These are phyloP conservation scores for Micrasema minimum DNA, from an alignment of 1,140 invertebrate species.

Conservation along the genomic window DNA sequence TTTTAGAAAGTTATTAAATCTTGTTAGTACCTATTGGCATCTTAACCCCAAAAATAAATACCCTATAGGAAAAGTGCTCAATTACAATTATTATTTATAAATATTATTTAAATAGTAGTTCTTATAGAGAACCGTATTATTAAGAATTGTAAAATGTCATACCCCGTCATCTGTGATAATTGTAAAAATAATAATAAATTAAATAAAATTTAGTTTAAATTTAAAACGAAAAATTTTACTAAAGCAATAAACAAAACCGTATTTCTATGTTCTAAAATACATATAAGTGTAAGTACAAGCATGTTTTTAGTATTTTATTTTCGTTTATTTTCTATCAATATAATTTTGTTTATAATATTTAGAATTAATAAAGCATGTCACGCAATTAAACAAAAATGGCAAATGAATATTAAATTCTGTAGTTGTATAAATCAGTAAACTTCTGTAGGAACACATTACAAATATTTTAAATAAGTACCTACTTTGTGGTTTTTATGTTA, in stretches of 20 bases:
- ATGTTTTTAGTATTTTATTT: background rate
- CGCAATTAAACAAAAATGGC: background rate
- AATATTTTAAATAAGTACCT: no score
- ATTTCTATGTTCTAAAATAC: no score
- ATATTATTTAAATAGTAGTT: constrained; percentile 17
- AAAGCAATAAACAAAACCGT: no score
- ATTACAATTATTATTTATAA: constrained; percentile 26
- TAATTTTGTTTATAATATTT: no score
- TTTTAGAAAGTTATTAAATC: background rate
- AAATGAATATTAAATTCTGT: background rate
- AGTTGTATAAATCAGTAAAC: no score
- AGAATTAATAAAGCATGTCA: background rate
- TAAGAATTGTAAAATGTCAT: constrained; percentile 39
- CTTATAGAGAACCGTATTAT: constrained; percentile 17
- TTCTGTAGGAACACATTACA: no score
- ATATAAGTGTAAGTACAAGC: constrained; percentile 7
- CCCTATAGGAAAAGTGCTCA: constrained; percentile 29
- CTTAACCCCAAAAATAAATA: no score
- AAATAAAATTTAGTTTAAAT: constrained; percentile 38
- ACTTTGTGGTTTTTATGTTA: no score
- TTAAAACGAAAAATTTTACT: background rate
- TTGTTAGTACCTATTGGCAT: background rate
- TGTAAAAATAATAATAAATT: constrained; percentile 52
- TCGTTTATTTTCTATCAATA: no score
- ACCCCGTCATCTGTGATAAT: constrained; percentile 53